Percentiles rank a stretch among this genome's conserved stretches.
These are phyloP conservation scores for Centropus unirufus DNA, from an alignment of 2,113 vertebrate genomes.

Conservation along the genomic window DNA sequence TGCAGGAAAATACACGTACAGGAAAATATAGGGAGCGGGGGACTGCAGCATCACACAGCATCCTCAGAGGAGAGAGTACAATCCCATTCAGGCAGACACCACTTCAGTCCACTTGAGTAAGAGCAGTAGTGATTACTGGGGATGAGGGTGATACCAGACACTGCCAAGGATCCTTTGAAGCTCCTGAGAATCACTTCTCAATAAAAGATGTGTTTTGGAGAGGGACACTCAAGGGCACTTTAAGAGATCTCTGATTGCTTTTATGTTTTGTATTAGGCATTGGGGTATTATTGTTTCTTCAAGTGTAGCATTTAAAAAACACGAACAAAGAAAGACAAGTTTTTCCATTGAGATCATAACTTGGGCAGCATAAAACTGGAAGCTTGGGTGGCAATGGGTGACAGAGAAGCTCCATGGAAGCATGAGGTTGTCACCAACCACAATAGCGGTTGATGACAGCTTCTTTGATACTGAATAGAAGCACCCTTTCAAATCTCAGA, in stretches of 20 bases:
- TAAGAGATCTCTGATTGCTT: neutral
- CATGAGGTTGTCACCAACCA: rapidly evolving
- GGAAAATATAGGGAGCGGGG: neutral
- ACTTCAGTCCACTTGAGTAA: neutral
- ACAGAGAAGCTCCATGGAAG: neutral
- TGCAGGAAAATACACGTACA: neutral
- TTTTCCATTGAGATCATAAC: neutral
- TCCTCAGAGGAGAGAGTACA: neutral
- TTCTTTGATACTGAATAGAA: neutral
- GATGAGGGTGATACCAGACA: neutral
- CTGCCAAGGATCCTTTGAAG: neutral
- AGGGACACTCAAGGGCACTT: neutral
- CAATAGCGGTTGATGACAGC: neutral
- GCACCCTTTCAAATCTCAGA: neutral
- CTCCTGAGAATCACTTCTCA: neutral
- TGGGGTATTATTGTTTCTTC: neutral
- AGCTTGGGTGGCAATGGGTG: neutral
- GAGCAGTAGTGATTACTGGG: neutral
- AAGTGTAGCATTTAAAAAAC: neutral
- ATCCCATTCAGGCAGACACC: neutral
- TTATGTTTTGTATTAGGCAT: neutral
- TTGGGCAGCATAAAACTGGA: neutral
- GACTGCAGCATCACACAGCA: neutral
- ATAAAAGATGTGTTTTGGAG: neutral
- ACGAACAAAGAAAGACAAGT: neutral